Evolutionary conservation across 2,888 invertebrate species (phyloP), one percentile per base, ranked within the genome.

Genomic region (Ethmia dodecea): DNA sequence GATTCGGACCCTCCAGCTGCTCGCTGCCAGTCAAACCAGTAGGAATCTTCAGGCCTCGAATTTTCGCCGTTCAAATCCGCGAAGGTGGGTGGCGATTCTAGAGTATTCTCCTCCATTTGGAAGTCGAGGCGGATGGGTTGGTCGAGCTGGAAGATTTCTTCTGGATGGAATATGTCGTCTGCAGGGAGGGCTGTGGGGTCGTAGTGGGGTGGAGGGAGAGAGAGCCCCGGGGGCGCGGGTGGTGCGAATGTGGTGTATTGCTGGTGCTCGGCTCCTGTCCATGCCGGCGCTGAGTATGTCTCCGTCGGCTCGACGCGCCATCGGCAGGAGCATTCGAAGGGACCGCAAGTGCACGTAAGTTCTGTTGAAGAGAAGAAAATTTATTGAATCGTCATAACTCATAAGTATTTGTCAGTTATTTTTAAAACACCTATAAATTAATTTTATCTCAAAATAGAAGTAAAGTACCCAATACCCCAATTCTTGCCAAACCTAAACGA

Each of bases 91-190:
- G 93, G 92, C 0, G 92, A 92, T 53, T 89, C 83, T 8, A 89
- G 62, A 0, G 87, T 66, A 38, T 69, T 79, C 31, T 78, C 78
- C 46, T 88, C 88, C 42, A 86, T 71, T 0, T 86, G 74, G 45
- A 89, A 91, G 53, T 92, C 91, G 0, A 90, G 75, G 49, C 91
- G 79, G 24, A 93, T 86, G 0, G 93, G 93, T 58, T 93, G 92
- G 55, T 93, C 93, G 38, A 93, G 70, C 62, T 93, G 92, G 70
- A 93, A 93, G 43, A 93, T 93, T 67, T 93, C 93, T 59, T 93
- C 93, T 0, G 93, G 92, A 58, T 92, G 92, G 62, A 93, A 93
- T 14, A 92, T 81, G 54, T 93, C 92, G 26, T 89, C 88, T 0
- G 89, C 83, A 28, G 90, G 88, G 13, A 91, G 78, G 0, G 87